Evolutionary conservation across 2,113 vertebrate species (phyloP), one percentile per base, ranked within the genome.

Genomic region (Oxygymnocypris stewartii): DNA sequence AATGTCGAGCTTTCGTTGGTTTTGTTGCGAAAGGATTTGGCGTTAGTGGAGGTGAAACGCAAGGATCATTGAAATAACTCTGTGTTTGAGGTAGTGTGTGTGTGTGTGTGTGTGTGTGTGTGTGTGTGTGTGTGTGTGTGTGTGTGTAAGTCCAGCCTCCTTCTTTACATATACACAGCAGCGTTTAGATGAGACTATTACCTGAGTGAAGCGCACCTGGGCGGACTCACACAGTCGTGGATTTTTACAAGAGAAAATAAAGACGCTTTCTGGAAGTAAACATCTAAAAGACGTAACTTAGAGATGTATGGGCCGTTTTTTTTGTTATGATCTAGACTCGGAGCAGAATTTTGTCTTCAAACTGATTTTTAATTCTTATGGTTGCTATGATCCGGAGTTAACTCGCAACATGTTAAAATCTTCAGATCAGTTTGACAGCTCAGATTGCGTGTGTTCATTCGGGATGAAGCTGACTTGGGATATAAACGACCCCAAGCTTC

Each of bases 401-500:
- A 87, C 47, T 77, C 31, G 40, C 59, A 82, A 49, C 37, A 96
- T 95, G 96, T 95, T 95, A 57, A 90, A 91, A 54, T 86, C 91
- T 31, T 3, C 90, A 2, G 94, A 95, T 71, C 91, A 92, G 69
- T 93, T 92, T 80, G 95, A 94, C 81, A 92, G 90, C 1, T 5
- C 81, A 2, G 94, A 92, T 59, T 91, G 90, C 1, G 61, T 91
- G 3, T 89, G 90, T 23, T 84, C 92, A 1, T 92, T 91, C 4
- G 93, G 95, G 59, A 98, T 98, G 97, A 97, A 97, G 93, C 91
- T 97, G 79, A 96, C 94, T 2, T 99, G 98, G 98, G 98, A 99
- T 82, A 99, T 99, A 91, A 99, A 99, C 84, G 98, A 98, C 65
- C 97, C 97, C 1, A 97, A 97, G 85, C 94, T 99, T 74, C 98